phyloP scores from a whole-genome alignment of 2,113 vertebrate species.

The Apistogramma diplotaenia region DNA sequence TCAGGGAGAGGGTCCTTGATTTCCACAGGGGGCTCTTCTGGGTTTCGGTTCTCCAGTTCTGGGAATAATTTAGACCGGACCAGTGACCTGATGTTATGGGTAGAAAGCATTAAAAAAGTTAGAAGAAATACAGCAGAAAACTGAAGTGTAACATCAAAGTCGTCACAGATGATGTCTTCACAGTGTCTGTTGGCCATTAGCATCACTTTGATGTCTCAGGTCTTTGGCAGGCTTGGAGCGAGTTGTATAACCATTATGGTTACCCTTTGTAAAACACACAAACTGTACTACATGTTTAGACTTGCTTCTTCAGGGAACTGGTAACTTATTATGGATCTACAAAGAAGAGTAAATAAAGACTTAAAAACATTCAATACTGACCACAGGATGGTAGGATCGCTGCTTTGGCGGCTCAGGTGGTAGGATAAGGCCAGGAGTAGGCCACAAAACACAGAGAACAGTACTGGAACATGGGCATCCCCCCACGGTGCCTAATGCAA shows the following conservation, averaged over 20 bases:
- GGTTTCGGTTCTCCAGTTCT: constrained; percentile 81
- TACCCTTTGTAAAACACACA: background rate
- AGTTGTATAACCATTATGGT: background rate
- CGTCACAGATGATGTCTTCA: background rate
- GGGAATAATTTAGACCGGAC: constrained; percentile 86
- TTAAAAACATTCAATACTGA: constrained; percentile 62
- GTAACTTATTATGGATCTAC: background rate
- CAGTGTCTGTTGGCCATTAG: background rate
- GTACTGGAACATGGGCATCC: constrained; percentile 87
- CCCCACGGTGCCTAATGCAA: constrained; percentile 80
- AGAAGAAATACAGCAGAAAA: background rate
- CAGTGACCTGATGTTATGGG: constrained; percentile 77
- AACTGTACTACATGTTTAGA: background rate
- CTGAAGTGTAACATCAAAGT: background rate
- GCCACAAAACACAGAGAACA: constrained; percentile 90
- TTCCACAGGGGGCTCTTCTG: constrained; percentile 83
- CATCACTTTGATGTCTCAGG: background rate
- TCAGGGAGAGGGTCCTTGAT: constrained; percentile 89
- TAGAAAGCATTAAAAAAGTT: background rate
- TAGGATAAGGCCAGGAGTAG: constrained; percentile 88
- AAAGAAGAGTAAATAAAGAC: background rate
- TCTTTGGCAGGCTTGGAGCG: background rate
- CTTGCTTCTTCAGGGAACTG: background rate
- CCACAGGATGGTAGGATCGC: constrained; percentile 88
- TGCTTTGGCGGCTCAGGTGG: constrained; percentile 91